Evolutionary conservation across 2,888 invertebrate genomes (phyloP), one percentile per base, ranked within the genome.

Genomic region (Gari tellinella): DNA sequence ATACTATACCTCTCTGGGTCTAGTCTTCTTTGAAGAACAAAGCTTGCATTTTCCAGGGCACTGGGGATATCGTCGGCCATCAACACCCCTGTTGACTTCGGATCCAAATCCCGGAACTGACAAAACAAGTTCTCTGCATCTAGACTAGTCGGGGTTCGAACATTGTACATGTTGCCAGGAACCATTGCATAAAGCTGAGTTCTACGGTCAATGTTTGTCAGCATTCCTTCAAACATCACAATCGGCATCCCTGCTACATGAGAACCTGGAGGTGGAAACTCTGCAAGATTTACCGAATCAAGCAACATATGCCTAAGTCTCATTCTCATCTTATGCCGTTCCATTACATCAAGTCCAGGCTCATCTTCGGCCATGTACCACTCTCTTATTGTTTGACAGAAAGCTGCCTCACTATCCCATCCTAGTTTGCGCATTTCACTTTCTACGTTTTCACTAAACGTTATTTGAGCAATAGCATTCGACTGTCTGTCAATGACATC

Each of bases 281-380:
- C n/a, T n/a, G n/a, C n/a, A n/a, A n/a, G n/a, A n/a, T n/a, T n/a
- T n/a, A 57, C 57, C 3, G 37, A 40, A 12, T 46, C 45, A 0
- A 63, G 31, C 19, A 72, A 26, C 41, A 62, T 43, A 3, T 66
- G 19, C 17, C 66, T 17, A 26, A 67, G 48, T 1, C 7, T 17
- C 23, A 72, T 40, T 26, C 72, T 40, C 1, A 45, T 17, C 2
- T 48, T 7, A 17, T 61, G 43, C 7, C 72, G 45, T 31, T 40
- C 40, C 10, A 25, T 15, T 21, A 37, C 43, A 26, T 40, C 25
- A 8, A 72, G 14, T 0, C 72, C 72, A 8, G 66, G 40, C 10
- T 72, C 68, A 31, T 69, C 74, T 45, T 74, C 65, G 3, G 74
- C 74, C n/a, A 25, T 58, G 51, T 69, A 74, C 63, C 68, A 74